A percentile compares a stretch with the other conserved stretches of the same genome.
phyloP scores from a whole-genome alignment of 2,888 invertebrate genomes.

The Dioctria linearis region DNA sequence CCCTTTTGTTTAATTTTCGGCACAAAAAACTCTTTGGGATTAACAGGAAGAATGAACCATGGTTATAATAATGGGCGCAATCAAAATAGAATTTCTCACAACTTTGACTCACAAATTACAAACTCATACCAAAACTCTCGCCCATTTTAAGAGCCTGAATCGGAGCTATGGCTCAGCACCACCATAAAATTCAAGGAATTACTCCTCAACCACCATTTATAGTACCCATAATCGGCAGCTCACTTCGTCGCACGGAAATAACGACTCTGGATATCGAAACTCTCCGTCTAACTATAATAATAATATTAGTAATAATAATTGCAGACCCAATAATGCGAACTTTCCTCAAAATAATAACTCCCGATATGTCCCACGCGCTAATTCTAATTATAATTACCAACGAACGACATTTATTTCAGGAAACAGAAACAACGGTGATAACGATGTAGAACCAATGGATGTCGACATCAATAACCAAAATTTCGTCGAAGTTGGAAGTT shows the following conservation, averaged over 20 bases:
- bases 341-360: too few relatives aligned
- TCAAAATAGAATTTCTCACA: neutral
- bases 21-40: too few relatives aligned
- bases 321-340: too few relatives aligned
- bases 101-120: neutral
- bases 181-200: neutral
- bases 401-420: neutral
- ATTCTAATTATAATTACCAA: neutral
- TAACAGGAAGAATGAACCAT: too few relatives aligned
- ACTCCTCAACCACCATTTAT: accelerated
- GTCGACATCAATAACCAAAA: slow-evolving; percentile 11
- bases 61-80: neutral
- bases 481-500: neutral
- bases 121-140: too few relatives aligned
- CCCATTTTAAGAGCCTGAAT: too few relatives aligned
- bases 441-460: neutral
- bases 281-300: too few relatives aligned
- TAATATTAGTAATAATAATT: too few relatives aligned
- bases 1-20: too few relatives aligned
- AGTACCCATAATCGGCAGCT: neutral
- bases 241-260: neutral
- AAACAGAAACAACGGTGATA: neutral
- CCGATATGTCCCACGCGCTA: neutral
- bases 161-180: accelerated
- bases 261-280: neutral